Base-by-base conservation (phyloP, 2,888 invertebrate genomes). In the Emesis russula region DNA sequence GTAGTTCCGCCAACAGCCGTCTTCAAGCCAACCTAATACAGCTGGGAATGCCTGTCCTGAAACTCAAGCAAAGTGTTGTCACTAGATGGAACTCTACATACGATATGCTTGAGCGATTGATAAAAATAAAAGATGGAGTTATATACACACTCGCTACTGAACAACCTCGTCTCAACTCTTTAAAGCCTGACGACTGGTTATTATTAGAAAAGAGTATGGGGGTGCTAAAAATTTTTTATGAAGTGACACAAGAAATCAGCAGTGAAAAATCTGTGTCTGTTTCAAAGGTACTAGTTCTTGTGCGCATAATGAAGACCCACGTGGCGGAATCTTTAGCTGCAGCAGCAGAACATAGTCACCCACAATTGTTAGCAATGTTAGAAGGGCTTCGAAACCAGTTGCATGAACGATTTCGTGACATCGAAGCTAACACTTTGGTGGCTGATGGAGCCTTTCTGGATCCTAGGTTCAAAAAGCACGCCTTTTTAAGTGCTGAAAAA, bases 381-480 rank as follows among this genome's bases (percentile, higher is more conserved):
- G 38, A 31, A 11, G 41, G 75, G 6, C 83, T 89, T 18, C 31
- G 74, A 18, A 38, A 79, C 33, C 82, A 89, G 71, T 31, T 91
- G 11, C 44, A 81, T 33, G 73, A 73, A 9, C 81, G 81, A n/a
- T 88, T 91, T 83, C 63, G 25, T 13, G 87, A 88, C 36, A 53
- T 88, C n/a, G 86, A 89, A 79, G 88, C 81, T 7, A 13, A 53
- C 13, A 13, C 53, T 53, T 74, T 81, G 18, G 74, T 38, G 3
- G 31, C 63, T 6, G 66, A 81, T 18, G 81, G 18, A 33, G 13
- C 89, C 33, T 86, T 93, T 58, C 85, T 87, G 53, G 93, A 93
- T 74, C 87, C 89, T 1, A 70, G 87, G 3, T 92, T 93, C 53
- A 93, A 92, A 92, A 91, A 71, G 25, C 75, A 89, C 81, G 87